Conservation (phyloP, 2,888 invertebrate genomes). For the Serripes groenlandicus region DNA sequence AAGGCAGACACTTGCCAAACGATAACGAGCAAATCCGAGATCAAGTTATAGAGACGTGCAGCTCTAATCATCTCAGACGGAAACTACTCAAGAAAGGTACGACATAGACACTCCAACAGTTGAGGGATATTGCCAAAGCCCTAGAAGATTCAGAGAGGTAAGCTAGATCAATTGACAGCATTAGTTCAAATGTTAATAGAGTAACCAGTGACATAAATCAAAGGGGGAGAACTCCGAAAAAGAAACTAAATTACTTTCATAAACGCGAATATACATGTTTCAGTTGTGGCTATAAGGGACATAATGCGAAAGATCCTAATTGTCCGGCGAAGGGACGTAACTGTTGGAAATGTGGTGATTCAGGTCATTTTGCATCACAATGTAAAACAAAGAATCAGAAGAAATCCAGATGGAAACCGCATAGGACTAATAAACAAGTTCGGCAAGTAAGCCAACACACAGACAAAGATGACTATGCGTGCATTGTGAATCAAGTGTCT, state of each 20-base stretch:
- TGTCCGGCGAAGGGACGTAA: conserved; percentile 24
- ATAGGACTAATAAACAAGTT: background rate
- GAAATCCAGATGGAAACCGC: too few relatives aligned
- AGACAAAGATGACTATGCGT: conserved; percentile 11
- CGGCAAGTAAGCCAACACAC: background rate
- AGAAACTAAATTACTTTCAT: background rate
- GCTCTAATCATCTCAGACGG: background rate
- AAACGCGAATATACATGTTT: background rate
- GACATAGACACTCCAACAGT: conserved; percentile 6
- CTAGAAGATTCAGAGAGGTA: conserved; percentile 19
- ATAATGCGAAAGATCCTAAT: background rate
- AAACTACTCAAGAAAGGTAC: conserved; percentile 20
- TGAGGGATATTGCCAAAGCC: conserved; percentile 13
- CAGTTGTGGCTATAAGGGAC: conserved; percentile 9
- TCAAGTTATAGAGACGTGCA: conserved; percentile 16
- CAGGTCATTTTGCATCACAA: conserved; percentile 16
- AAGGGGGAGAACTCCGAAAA: background rate
- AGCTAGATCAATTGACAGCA: background rate
- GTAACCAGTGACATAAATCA: background rate
- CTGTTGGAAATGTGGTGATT: background rate
- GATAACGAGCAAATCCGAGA: conserved; percentile 21
- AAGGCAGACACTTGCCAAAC: conserved; percentile 5
- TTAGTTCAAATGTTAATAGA: background rate
- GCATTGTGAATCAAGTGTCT: background rate
- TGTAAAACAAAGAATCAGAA: conserved; percentile 33